Evolutionary conservation across 2,113 vertebrate species (phyloP), one percentile per base, ranked within the genome.

Genomic region (Poeciliopsis retropinna): DNA sequence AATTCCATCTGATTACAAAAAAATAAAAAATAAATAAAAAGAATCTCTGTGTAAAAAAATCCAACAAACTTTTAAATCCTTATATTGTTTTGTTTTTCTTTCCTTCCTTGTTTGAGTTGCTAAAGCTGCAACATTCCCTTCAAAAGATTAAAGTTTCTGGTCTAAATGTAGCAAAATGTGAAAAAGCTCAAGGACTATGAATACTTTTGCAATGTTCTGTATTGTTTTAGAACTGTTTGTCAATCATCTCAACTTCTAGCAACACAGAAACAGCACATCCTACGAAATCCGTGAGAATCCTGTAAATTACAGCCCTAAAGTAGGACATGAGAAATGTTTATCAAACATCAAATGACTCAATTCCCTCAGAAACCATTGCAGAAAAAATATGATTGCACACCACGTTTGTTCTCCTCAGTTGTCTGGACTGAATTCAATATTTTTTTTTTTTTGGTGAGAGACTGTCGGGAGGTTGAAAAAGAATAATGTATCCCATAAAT

Each of bases 331-430:
- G 75, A 67, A 80, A 88, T 85, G 81, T 84, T 87, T 77, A 75
- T 87, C 73, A 88, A 73, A 88, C 77, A 83, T 87, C 83, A 89
- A 88, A 91, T 91, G 85, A 80, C 80, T 68, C 75, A 89, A 88
- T 85, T 84, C 92, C 89, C 89, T 84, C 69, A 75, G 88, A 90
- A 90, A 84, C 87, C 82, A 85, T 85, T 72, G 82, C 10, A 78
- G 68, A 83, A 69, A 85, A 88, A 88, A 85, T 74, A 82, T 62
- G 60, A 83, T 71, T 68, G 71, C 87, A 75, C 78, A 79, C 82
- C 90, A 89, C 79, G 89, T 67, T 70, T 69, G 64, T 89, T 87
- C 72, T 68, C 83, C 75, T 57, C 72, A 86, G 85, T 76, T 85
- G 68, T 68, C 79, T 89, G 87, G 81, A 89, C 65, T 11, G 64